A percentile compares a stretch with the other conserved stretches of the same genome.
Evolutionary conservation across 2,797 vertebrate genomes (phyloP).

Genomic region (Sylvia borin): DNA sequence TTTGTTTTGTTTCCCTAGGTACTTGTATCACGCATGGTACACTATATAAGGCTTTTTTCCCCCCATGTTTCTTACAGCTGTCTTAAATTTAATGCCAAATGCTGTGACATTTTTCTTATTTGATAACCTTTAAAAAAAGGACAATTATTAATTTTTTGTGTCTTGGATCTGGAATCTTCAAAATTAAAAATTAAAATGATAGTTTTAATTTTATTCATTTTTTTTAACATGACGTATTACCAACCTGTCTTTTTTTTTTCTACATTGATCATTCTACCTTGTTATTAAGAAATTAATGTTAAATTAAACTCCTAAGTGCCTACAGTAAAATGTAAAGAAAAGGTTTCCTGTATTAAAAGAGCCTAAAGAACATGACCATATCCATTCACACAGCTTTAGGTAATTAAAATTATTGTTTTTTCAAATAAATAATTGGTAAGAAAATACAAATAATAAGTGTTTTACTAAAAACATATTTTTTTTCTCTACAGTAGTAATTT

Average conservation of each 20-base stretch:
- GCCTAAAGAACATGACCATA: neutral
- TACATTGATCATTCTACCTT: neutral
- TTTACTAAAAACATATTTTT: neutral
- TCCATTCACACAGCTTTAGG: neutral
- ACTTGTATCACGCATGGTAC: too few species aligned
- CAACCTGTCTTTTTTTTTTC: neutral
- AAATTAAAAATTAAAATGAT: neutral
- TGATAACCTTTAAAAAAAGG: neutral
- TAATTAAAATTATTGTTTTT: neutral
- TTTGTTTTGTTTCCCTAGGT: neutral
- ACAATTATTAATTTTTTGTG: neutral
- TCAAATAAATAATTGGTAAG: neutral
- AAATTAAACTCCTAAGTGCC: neutral
- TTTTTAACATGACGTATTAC: neutral
- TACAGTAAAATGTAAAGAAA: neutral
- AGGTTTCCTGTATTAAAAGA: neutral
- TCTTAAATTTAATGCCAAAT: neutral
- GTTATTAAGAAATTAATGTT: neutral
- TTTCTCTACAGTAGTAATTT: neutral
- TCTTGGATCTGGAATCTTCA: neutral
- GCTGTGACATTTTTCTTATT: neutral
- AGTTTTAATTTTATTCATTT: neutral
- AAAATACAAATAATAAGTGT: neutral
- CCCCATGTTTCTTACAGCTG: neutral
- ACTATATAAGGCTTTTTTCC: accelerated